phyloP scores from a whole-genome alignment of 2,797 vertebrate genomes.

The Danio kyathit region DNA sequence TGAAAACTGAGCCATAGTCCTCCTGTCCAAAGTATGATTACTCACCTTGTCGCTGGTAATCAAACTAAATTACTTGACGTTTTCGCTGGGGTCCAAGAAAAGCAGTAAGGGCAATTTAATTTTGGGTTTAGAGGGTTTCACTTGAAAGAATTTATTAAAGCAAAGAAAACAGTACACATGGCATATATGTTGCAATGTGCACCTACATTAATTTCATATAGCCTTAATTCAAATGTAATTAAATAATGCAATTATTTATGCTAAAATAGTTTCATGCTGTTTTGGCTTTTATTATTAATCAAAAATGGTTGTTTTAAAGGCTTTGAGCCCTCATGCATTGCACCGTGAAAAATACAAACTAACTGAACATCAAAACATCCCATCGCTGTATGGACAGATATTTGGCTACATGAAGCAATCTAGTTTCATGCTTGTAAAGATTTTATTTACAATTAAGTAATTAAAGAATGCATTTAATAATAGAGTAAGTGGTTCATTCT shows the following conservation, averaged over 20 bases:
- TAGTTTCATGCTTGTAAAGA: too few relatives aligned
- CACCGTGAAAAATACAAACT: too few relatives aligned
- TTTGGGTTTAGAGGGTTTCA: conserved; percentile 64
- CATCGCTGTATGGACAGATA: too few relatives aligned
- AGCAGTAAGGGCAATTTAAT: conserved; percentile 68
- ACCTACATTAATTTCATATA: conserved; percentile 36
- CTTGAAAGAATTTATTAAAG: conserved; percentile 61
- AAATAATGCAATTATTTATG: conserved; percentile 34
- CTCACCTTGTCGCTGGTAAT: conserved; percentile 71
- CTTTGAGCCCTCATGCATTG: too few relatives aligned
- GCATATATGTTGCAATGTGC: conserved; percentile 27
- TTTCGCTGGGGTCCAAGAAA: conserved; percentile 69
- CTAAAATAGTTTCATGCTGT: neutral
- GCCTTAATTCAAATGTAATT: conserved; percentile 27
- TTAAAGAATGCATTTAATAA: neutral
- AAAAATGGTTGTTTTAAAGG: too few relatives aligned
- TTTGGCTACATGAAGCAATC: too few relatives aligned
- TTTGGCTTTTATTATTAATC: too few relatives aligned
- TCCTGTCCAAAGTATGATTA: conserved; percentile 60
- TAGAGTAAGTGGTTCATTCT: conserved; percentile 33
- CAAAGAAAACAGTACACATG: conserved; percentile 61
- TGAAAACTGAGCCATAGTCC: conserved; percentile 51
- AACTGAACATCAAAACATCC: too few relatives aligned
- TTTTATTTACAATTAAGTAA: too few relatives aligned
- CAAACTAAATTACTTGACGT: conserved; percentile 69